phyloP scores from a whole-genome alignment of 2,113 vertebrate genomes.

The Jaculus jaculus region DNA sequence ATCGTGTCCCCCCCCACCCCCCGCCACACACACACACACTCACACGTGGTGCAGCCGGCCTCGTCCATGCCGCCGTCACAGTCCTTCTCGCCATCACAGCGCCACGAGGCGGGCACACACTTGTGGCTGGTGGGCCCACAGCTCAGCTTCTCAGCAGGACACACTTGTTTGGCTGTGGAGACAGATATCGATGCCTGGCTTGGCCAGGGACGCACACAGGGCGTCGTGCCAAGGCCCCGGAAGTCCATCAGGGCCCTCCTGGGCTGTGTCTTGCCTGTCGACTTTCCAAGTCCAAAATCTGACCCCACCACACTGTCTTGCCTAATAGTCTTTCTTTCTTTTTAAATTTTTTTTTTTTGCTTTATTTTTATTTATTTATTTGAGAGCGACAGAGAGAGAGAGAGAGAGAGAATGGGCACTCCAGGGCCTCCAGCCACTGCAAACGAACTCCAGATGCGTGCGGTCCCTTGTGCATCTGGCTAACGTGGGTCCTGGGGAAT shows the following conservation, averaged over 20 bases:
- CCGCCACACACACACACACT: no score
- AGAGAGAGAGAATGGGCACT: no score
- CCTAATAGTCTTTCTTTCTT: neutral
- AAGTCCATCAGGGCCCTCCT: neutral
- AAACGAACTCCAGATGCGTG: no score
- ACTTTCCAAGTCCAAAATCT: neutral
- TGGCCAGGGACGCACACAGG: neutral
- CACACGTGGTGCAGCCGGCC: conserved; percentile 93
- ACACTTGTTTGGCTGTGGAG: conserved; percentile 91
- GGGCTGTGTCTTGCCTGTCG: neutral
- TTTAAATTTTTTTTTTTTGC: no score
- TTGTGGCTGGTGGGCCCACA: conserved; percentile 93
- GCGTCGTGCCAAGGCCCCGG: neutral
- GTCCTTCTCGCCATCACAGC: conserved; percentile 95
- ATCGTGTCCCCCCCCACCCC: neutral
- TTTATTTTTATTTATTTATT: no score
- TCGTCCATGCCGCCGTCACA: conserved; percentile 95
- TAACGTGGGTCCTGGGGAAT: no score
- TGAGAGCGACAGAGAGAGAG: no score
- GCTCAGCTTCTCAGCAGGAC: conserved; percentile 95
- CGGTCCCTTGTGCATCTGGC: no score
- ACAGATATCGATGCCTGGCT: conserved; percentile 18
- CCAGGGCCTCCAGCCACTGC: no score
- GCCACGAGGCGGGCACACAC: conserved; percentile 95
- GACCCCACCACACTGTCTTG: neutral